Percentiles rank a stretch among this genome's conserved stretches.
phyloP scores from a whole-genome alignment of 1,140 invertebrate species.

The Aphelenchoides avenae region DNA sequence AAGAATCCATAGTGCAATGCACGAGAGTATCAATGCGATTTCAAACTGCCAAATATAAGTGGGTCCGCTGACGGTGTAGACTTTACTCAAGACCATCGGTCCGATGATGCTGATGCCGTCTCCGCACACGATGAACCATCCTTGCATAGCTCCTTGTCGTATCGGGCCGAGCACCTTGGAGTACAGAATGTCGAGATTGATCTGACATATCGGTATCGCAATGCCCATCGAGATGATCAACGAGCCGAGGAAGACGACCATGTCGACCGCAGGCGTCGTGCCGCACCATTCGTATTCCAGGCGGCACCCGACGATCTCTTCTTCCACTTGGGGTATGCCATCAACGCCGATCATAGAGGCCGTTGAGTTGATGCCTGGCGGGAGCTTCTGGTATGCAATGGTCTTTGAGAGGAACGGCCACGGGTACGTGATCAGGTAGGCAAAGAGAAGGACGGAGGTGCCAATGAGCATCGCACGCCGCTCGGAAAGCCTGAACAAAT shows the following conservation, averaged over 20 bases:
- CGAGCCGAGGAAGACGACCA: conserved; percentile 40
- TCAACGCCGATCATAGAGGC: neutral
- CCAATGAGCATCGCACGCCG: conserved; percentile 9
- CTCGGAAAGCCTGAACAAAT: conserved; percentile 31
- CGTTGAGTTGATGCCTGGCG: conserved; percentile 9
- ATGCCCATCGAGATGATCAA: conserved; percentile 33
- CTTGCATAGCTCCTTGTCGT: conserved; percentile 32
- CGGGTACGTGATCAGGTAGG: conserved; percentile 43
- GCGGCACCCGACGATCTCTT: conserved; percentile 34
- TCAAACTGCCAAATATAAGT: conserved; percentile 27
- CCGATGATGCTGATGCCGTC: conserved; percentile 27
- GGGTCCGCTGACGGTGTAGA: conserved; percentile 20
- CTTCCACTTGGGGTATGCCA: neutral
- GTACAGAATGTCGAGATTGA: conserved; percentile 45
- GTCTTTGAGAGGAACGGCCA: conserved; percentile 46
- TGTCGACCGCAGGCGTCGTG: conserved; percentile 36
- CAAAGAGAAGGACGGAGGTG: conserved; percentile 15
- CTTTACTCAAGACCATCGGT: conserved; percentile 27
- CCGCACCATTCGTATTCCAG: conserved; percentile 36
- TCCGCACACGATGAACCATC: conserved; percentile 16
- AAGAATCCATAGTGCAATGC: no score
- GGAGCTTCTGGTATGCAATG: conserved; percentile 27
- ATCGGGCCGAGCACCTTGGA: conserved; percentile 38
- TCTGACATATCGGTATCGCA: conserved; percentile 29
- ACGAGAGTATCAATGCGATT: no score